A percentile compares a stretch with the other conserved stretches of the same genome.
Conservation (phyloP, 1,140 invertebrate genomes). For the Orussus abietinus region DNA sequence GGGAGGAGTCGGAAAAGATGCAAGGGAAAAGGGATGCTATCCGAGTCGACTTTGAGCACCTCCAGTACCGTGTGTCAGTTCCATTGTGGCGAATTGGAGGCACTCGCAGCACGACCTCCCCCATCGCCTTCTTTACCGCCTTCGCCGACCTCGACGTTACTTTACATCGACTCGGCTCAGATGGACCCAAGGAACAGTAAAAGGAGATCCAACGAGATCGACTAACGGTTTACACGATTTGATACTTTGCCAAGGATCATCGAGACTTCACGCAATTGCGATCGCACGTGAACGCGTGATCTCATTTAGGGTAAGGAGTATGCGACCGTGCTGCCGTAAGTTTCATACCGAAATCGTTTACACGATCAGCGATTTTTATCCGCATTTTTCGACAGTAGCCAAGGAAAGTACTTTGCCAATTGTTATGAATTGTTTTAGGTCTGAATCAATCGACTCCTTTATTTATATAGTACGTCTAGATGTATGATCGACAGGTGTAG, state of each 20-base stretch:
- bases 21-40: slow-evolving; percentile 36
- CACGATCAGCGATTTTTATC: neutral
- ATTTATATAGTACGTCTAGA: neutral
- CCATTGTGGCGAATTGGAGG: slow-evolving; percentile 44
- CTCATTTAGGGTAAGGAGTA: slow-evolving; percentile 1
- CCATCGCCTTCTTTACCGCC: slow-evolving; percentile 33
- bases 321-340: neutral
- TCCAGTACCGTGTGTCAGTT: slow-evolving; percentile 47
- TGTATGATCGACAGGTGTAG: neutral
- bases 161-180: slow-evolving; percentile 30
- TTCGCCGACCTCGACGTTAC: slow-evolving; percentile 35
- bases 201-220: slow-evolving; percentile 23
- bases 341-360: neutral
- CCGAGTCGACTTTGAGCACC: slow-evolving; percentile 45
- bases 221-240: slow-evolving; percentile 12
- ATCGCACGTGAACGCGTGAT: neutral
- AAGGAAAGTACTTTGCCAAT: neutral
- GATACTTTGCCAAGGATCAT: neutral
- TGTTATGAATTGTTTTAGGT: neutral
- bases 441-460: neutral
- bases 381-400: neutral
- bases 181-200: slow-evolving; percentile 18
- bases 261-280: neutral
- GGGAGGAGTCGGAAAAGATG: slow-evolving; percentile 24
- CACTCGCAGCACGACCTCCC: slow-evolving; percentile 27